These are phyloP conservation scores for Tromatobia lineatoria DNA, from an alignment of 2,888 invertebrate species.

Conservation along the genomic window DNA sequence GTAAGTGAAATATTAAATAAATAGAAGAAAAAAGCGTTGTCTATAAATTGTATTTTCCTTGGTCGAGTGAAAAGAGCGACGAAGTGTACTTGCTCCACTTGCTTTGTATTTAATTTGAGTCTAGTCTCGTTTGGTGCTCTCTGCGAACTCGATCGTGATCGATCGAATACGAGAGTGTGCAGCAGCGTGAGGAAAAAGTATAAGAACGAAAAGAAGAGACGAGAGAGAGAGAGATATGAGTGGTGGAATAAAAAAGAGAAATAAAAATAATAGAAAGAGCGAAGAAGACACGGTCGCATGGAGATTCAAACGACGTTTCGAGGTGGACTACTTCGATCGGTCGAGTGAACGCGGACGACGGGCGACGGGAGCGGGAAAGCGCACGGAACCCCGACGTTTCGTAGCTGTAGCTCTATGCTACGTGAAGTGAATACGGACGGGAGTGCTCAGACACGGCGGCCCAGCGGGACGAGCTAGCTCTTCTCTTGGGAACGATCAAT, in stretches of 20 bases:
- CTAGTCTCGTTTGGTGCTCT: slow-evolving; percentile 56
- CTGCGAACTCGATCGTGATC: slow-evolving; percentile 55
- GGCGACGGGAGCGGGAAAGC: slow-evolving; percentile 38
- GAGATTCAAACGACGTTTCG: slow-evolving; percentile 67
- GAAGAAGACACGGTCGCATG: slow-evolving; percentile 54
- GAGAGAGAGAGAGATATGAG: slow-evolving; percentile 6
- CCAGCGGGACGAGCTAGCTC: slow-evolving; percentile 46
- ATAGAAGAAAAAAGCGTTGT: slow-evolving; percentile 20
- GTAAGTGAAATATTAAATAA: neutral
- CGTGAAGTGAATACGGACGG: slow-evolving; percentile 65
- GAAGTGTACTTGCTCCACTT: slow-evolving; percentile 5
- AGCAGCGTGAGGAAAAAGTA: slow-evolving; percentile 24
- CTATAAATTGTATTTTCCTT: slow-evolving; percentile 25
- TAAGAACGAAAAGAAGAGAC: slow-evolving; percentile 16
- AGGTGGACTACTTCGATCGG: slow-evolving; percentile 66
- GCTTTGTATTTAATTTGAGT: slow-evolving; percentile 53
- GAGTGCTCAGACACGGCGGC: slow-evolving; percentile 50
- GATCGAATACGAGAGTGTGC: slow-evolving; percentile 43
- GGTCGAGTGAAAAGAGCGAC: slow-evolving; percentile 14
- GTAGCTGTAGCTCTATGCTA: slow-evolving; percentile 39
- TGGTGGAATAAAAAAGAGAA: slow-evolving; percentile 15
- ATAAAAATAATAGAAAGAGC: slow-evolving; percentile 16
- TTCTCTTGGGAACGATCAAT: slow-evolving; percentile 67
- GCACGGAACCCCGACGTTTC: slow-evolving; percentile 8
- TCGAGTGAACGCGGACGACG: slow-evolving; percentile 53